phyloP scores from a whole-genome alignment of 1,140 invertebrate genomes.

The Nasonia giraulti region DNA sequence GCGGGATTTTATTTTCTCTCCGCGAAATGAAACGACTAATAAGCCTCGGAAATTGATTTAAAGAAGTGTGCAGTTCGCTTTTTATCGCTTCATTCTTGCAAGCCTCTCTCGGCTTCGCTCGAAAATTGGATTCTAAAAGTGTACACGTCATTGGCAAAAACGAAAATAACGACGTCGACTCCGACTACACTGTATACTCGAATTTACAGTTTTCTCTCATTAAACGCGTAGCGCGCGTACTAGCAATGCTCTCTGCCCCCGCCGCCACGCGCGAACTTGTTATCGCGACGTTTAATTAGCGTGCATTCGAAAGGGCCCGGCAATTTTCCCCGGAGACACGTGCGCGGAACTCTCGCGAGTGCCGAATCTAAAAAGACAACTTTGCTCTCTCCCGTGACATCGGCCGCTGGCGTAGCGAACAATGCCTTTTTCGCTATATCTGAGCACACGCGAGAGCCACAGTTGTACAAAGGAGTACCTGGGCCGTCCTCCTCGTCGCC shows the following conservation, averaged over 20 bases:
- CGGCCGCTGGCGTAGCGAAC: not conserved
- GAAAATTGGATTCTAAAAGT: not conserved
- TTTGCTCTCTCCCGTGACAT: slow-evolving; percentile 13
- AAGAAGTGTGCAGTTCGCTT: not conserved
- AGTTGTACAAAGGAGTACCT: not conserved
- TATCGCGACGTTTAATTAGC: slow-evolving; percentile 40
- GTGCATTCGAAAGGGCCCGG: not conserved
- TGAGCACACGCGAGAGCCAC: not conserved
- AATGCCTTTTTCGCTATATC: slow-evolving; percentile 7
- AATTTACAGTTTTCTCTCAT: not conserved
- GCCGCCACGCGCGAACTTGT: not conserved
- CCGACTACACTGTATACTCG: not conserved
- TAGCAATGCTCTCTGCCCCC: not conserved
- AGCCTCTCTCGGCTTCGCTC: not conserved
- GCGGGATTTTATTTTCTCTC: slow-evolving; percentile 3
- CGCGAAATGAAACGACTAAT: not conserved
- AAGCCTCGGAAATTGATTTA: slow-evolving; percentile 30
- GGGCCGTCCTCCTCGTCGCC: too few species aligned
- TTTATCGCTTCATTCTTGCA: slow-evolving; percentile 22
- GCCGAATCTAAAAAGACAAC: slow-evolving; percentile 40
- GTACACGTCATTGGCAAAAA: too few species aligned
- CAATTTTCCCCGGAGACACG: slow-evolving; percentile 23
- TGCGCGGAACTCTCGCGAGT: slow-evolving; percentile 7
- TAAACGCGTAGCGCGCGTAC: not conserved
- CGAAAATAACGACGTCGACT: too few species aligned